phyloP scores from a whole-genome alignment of 2,113 vertebrate genomes.

The Sylvietta virens region DNA sequence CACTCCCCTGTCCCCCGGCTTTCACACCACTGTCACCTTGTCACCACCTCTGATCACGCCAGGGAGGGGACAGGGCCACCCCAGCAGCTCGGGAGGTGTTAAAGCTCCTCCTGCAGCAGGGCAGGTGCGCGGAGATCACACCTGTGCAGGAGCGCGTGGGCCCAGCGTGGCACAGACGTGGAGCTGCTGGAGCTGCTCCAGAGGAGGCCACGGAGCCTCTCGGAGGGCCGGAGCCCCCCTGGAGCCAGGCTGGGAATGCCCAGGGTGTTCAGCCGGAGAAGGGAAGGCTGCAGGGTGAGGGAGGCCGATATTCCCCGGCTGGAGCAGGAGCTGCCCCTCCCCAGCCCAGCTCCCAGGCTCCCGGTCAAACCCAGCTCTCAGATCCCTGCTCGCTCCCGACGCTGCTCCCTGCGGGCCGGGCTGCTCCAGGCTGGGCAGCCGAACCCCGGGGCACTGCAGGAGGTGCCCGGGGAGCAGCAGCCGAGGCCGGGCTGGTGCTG shows the following conservation, averaged over 20 bases:
- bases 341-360: background rate
- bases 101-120: background rate
- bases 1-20: background rate
- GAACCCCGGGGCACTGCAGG: background rate
- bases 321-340: background rate
- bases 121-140: background rate
- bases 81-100: background rate
- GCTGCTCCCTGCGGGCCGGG: background rate
- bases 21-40: background rate
- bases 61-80: background rate
- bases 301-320: too few relatives aligned
- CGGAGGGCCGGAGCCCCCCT: background rate
- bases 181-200: background rate
- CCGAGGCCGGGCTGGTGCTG: background rate
- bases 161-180: background rate
- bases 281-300: background rate
- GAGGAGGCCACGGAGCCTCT: background rate
- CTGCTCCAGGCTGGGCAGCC: background rate
- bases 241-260: background rate
- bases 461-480: background rate
- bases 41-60: background rate
- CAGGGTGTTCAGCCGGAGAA: background rate
- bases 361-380: background rate
- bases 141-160: fast-evolving
- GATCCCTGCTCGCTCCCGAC: background rate